Evolutionary conservation across 2,797 vertebrate species (phyloP), one percentile per base, ranked within the genome.

Genomic region (Pipistrellus kuhlii): DNA sequence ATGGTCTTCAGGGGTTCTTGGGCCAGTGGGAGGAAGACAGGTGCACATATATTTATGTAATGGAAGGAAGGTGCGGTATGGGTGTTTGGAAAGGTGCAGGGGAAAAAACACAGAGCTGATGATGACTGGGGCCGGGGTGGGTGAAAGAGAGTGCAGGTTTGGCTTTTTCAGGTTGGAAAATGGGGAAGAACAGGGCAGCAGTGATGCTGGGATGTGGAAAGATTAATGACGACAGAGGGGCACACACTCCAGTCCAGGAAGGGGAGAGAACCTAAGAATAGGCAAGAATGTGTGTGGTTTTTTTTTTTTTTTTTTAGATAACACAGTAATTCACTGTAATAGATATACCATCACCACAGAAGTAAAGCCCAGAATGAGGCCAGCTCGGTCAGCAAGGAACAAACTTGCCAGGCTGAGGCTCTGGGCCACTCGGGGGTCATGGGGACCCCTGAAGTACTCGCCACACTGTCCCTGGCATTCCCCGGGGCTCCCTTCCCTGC

Each of bases 391-490:
- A 41, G 32, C 30, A 13, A 44, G 51, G 17, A 4, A n/a, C 23
- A 8, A 1, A 0, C 7, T 32, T 3, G 12, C 30, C 7, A 32
- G 48, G 25, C 17, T 21, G 7, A 48, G 68, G 41, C 17, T 18
- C 38, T 30, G 46, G 44, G 75, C 64, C 38, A 0, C 38, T 15
- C 1, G 3, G 7, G 46, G 69, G 44, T 20, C 13, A 12, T 0
- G 3, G 11, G 25, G 27, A n/a, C 1, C 17, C 32, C 25, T 1
- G 8, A 30, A 51, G 10, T n/a, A 10, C 53, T 12, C 25, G 25
- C 4, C 0, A 2, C 21, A 11, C 12, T 0, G 3, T 14, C 9
- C 44, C 51, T 0, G 0, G 10, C 38, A 38, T 41, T 48, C 25
- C 27, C 6, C 8, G 27, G 46, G 35, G 83, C 48, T 73, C 51